Evolutionary conservation across 2,113 vertebrate species (phyloP).

Genomic region (Numenius arquata): DNA sequence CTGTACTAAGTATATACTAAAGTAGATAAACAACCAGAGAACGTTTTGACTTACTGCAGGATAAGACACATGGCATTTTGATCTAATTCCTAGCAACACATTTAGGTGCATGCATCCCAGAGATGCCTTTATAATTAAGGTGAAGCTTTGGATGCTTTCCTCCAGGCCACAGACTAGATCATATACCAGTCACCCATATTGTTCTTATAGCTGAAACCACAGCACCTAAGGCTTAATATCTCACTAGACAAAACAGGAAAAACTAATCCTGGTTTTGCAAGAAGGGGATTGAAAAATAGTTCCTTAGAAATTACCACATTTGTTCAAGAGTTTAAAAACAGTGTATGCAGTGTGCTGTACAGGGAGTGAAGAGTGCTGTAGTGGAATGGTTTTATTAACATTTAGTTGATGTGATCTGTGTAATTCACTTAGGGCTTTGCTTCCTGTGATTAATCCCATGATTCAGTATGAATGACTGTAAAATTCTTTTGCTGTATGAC

Average conservation of each 20-base stretch:
- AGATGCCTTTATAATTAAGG: not conserved
- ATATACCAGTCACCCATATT: not conserved
- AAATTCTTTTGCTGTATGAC: not conserved
- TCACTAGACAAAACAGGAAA: not conserved
- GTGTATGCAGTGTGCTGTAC: not conserved
- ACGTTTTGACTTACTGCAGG: not conserved
- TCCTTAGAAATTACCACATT: not conserved
- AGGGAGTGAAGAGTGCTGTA: not conserved
- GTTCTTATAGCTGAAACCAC: not conserved
- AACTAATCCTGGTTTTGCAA: not conserved
- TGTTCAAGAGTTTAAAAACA: not conserved
- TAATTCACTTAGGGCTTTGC: not conserved
- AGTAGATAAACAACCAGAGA: not conserved
- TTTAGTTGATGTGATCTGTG: not conserved
- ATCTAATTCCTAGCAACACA: not conserved
- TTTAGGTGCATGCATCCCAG: not conserved
- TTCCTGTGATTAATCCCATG: slow-evolving; percentile 1
- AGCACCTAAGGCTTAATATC: not conserved
- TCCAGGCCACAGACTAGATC: not conserved
- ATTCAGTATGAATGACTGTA: not conserved
- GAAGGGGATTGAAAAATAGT: not conserved
- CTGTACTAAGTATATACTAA: not conserved
- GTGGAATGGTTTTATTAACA: not conserved
- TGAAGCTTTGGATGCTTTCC: not conserved
- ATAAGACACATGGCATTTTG: not conserved